Conservation (phyloP, 2,888 invertebrate species). For the Tholera decimalis region DNA sequence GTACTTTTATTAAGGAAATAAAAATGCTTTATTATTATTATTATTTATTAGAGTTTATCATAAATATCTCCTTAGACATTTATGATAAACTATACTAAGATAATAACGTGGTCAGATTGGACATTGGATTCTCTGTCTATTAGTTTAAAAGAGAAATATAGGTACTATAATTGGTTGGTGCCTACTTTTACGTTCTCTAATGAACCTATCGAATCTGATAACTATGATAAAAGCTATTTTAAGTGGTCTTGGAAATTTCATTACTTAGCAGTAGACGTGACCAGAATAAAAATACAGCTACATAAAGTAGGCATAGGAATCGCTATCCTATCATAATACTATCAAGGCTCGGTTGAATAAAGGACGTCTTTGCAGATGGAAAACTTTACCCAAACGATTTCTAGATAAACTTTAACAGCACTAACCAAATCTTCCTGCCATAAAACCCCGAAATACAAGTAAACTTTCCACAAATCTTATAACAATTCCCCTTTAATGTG, state of each 20-base stretch:
- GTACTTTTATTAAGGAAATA: too few species aligned
- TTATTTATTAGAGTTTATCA: too few species aligned
- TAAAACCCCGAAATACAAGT: slow-evolving; percentile 31
- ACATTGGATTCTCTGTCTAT: too few species aligned
- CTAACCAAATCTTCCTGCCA: slow-evolving; percentile 8
- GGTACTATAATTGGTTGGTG: too few species aligned
- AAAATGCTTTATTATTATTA: too few species aligned
- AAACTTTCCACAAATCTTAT: slow-evolving; percentile 20
- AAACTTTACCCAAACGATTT: slow-evolving; percentile 19
- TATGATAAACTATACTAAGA: too few species aligned
- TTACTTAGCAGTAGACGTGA: slow-evolving; percentile 12
- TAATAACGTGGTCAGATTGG: too few species aligned
- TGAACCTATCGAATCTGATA: not conserved
- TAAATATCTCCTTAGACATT: too few species aligned
- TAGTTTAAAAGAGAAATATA: too few species aligned
- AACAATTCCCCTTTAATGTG: slow-evolving; percentile 27
- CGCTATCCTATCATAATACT: slow-evolving; percentile 16
- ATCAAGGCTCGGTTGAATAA: slow-evolving; percentile 10
- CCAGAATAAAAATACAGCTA: slow-evolving; percentile 1
- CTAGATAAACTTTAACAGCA: slow-evolving; percentile 33
- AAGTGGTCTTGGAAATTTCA: slow-evolving; percentile 5
- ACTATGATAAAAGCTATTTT: slow-evolving; percentile 1
- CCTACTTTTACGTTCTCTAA: not conserved
- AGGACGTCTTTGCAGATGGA: not conserved
- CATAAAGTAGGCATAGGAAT: not conserved